Base-by-base conservation (phyloP, 2,888 invertebrate genomes). In the Leucoptera coffeella region DNA sequence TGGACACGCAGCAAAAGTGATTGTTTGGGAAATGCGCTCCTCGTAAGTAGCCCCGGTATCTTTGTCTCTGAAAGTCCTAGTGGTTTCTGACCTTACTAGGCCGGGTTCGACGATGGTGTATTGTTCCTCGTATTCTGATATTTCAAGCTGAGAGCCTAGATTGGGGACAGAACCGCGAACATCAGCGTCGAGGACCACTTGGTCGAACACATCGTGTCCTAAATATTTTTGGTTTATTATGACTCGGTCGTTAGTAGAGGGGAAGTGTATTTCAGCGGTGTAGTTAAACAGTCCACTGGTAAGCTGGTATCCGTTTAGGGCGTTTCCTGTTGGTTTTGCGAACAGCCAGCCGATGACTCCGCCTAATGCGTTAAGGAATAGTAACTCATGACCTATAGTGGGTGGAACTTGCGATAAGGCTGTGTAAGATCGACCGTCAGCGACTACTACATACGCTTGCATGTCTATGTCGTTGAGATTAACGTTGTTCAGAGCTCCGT, bases 271-370 rank as follows among this genome's bases (percentile, higher is more conserved):
- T 23, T 82, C 82, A 1, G 87, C 83, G 2, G 86, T 83, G 42
- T 94, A 85, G 49, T 93, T 91, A 46, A 96, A 85, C 11, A 80
- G 55, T 2, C 94, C 92, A 23, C 97, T 90, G 12, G 91, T 90
- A 12, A 85, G 54, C 51, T 89, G 84, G 50, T 93, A 97, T 30
- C 97, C 97, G 54, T 97, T 99, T 29, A 75, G 73, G 2, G 85
- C 85, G 6, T 73, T 62, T 22, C 80, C 78, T 14, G 79, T 58
- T 3, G 86, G 82, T 43, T 83, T 83, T 4, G 96, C 94, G 49
- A 97, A 97, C 2, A 97, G 62, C 90, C 95, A 97, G 6, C 92
- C 94, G 29, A 96, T 82, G 1, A 88, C 75, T 12, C 83, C 82
- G 1, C 91, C 91, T 14, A 97, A 61, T 4, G 88, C 78, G 40